A percentile compares a stretch with the other conserved stretches of the same genome.
Conservation (phyloP, 2,888 invertebrate genomes). For the Heliconius ethilla region DNA sequence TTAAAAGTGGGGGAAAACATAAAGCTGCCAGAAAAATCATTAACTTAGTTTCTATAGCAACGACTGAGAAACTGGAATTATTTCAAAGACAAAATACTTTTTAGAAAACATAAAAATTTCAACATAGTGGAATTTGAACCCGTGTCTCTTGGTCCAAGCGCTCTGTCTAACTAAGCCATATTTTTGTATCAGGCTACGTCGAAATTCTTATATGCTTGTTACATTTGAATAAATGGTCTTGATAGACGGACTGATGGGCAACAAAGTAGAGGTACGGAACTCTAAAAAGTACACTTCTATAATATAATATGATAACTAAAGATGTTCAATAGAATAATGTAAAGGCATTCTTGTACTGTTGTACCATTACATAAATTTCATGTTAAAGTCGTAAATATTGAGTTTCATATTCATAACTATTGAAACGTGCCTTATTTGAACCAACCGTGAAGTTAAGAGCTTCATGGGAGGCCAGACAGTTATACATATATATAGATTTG, state of each 20-base stretch:
- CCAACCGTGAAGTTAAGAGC: constrained; percentile 6
- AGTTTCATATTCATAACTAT: constrained; percentile 14
- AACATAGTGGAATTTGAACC: not conserved
- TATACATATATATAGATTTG: not conserved
- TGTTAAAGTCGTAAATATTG: constrained; percentile 7
- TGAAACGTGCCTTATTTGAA: constrained; percentile 17
- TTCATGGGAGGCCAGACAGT: not conserved
- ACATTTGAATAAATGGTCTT: no score
- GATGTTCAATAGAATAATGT: constrained; percentile 29
- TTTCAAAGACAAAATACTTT: no score
- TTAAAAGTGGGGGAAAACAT: not conserved
- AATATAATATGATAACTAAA: not conserved
- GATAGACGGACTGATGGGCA: no score
- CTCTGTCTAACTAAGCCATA: no score
- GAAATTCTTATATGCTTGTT: no score
- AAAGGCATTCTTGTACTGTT: not conserved
- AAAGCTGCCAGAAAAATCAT: no score
- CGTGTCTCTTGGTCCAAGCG: not conserved
- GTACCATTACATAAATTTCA: constrained; percentile 11
- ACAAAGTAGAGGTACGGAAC: no score
- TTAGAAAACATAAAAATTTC: not conserved
- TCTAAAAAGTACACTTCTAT: no score
- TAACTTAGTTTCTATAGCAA: no score
- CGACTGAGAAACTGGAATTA: no score
- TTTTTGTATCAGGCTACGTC: no score